Base-by-base conservation (phyloP, 2,888 invertebrate genomes). In the Acanthosepion pharaonis region DNA sequence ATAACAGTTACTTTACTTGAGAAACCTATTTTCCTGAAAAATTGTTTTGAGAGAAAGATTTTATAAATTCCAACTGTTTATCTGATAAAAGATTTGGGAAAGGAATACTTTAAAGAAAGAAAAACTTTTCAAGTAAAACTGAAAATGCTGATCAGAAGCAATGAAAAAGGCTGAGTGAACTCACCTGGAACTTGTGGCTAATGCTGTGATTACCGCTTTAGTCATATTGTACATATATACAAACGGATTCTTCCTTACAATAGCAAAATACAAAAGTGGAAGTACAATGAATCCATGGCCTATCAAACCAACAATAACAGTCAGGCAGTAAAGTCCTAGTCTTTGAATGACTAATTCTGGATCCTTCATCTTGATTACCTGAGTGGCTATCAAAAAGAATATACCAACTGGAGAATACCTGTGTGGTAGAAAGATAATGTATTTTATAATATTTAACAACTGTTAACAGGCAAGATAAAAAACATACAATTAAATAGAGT, bases 271-370 rank as follows among this genome's bases (percentile, higher is more conserved):
- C 94, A 99, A 98, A 18, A 98, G 97, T 9, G 99, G 99, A 94
- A 99, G 98, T 0, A 99, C 98, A 48, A 99, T 98, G 96, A 99
- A 98, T 18, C 99, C 99, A 97, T 99, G 99, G 94, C 99, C 98
- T 97, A 98, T 98, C 42, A 99, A 98, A 0, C 99, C 99, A n/a
- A 96, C 95, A 92, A 97, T 94, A 0, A 99, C 99, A 0, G 99
- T 99, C 96, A 98, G 98, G 97, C 99, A 99, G 98, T 99, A 99
- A 92, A 97, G 96, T 33, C 99, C 99, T 94, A 99, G 98, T 95
- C 99, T 98, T 59, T 98, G 98, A 92, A 99, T 96, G 94, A 99
- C 98, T 15, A 98, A 98, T 0, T 98, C 98, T 96, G 99, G 98
- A 53, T 99, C 98, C 78, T 98, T 98, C 97, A 99, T 99, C 97